Conservation (phyloP, 1,140 invertebrate species). For the Orchesella cincta region DNA sequence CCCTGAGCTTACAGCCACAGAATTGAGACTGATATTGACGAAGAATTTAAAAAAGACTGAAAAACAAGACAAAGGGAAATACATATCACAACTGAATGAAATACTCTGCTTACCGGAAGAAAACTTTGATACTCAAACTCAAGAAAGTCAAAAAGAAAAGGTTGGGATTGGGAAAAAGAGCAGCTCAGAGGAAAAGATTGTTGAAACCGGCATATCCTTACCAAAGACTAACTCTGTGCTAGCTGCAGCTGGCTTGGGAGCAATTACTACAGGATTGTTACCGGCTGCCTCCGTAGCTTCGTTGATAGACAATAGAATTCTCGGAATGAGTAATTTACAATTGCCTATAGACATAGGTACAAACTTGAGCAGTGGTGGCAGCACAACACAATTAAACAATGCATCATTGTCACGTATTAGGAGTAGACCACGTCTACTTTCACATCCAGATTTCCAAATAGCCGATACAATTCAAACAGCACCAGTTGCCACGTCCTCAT, state of each 20-base stretch:
- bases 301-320: constrained; percentile 5
- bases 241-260: not conserved
- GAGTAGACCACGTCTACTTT: constrained; percentile 36
- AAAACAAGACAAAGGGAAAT: not conserved
- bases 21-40: constrained; percentile 21
- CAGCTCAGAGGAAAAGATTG: not conserved
- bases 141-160: not conserved
- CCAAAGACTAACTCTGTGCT: not conserved
- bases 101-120: not conserved
- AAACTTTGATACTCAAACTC: not conserved
- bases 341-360: not conserved
- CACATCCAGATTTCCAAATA: constrained; percentile 33
- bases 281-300: constrained; percentile 3
- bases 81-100: constrained; percentile 17
- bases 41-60: constrained; percentile 7
- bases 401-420: not conserved
- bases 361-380: not conserved
- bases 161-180: constrained; percentile 6
- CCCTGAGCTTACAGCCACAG: not conserved
- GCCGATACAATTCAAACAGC: constrained; percentile 41
- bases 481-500: constrained; percentile 27
- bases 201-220: not conserved
- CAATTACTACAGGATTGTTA: constrained; percentile 1
- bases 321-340: constrained; percentile 15
- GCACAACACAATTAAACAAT: not conserved